phyloP scores from a whole-genome alignment of 2,888 invertebrate genomes.

The Plebejus anna region DNA sequence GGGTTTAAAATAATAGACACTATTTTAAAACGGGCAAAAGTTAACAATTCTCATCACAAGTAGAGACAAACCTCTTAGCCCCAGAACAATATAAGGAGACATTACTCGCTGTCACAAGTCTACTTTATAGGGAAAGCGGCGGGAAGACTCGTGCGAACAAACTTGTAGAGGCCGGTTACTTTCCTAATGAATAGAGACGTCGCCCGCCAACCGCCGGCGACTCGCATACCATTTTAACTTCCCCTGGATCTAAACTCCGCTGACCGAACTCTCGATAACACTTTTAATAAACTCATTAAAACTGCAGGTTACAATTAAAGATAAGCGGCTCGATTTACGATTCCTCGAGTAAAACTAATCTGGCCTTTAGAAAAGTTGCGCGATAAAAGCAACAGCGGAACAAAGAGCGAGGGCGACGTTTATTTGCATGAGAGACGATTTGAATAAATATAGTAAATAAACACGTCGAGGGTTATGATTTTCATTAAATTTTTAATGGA shows the following conservation, averaged over 20 bases:
- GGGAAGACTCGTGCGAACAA: conserved; percentile 67
- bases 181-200: conserved; percentile 76
- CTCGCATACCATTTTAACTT: conserved; percentile 66
- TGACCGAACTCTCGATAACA: conserved; percentile 51
- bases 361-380: conserved; percentile 56
- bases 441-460: conserved; percentile 51
- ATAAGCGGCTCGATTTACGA: conserved; percentile 51
- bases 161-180: conserved; percentile 68
- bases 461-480: conserved; percentile 47
- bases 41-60: conserved; percentile 73
- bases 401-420: conserved; percentile 57
- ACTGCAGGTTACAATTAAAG: conserved; percentile 23
- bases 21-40: conserved; percentile 54
- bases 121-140: conserved; percentile 76
- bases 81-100: conserved; percentile 78
- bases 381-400: conserved; percentile 60
- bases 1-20: conserved; percentile 49
- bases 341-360: conserved; percentile 63
- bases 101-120: conserved; percentile 78
- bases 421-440: conserved; percentile 60
- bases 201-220: conserved; percentile 64
- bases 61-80: conserved; percentile 75
- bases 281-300: conserved; percentile 26
- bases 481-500: conserved; percentile 44
- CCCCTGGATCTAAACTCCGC: conserved; percentile 53